A percentile compares a stretch with the other conserved stretches of the same genome.
phyloP scores from a whole-genome alignment of 2,113 vertebrate species.

The Rhea pennata region DNA sequence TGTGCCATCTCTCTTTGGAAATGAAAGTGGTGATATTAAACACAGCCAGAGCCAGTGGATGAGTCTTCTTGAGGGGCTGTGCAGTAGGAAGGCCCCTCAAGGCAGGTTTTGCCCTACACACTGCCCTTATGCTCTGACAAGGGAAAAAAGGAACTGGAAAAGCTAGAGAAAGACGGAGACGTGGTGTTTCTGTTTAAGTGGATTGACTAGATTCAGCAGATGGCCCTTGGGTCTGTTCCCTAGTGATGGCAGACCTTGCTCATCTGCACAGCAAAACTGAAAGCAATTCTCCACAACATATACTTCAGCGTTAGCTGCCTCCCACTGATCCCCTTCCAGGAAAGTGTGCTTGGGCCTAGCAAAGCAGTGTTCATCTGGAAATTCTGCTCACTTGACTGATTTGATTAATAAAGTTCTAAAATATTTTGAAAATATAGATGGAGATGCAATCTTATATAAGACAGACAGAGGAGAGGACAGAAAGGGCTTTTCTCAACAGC shows the following conservation, averaged over 20 bases:
- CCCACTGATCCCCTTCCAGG: background rate
- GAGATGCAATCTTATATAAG: background rate
- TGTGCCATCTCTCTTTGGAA: background rate
- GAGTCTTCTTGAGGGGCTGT: background rate
- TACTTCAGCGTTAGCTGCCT: background rate
- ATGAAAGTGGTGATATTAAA: background rate
- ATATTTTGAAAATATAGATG: background rate
- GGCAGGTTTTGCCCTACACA: background rate
- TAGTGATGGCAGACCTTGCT: background rate
- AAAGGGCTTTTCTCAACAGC: background rate
- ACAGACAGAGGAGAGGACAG: background rate
- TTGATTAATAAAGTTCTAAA: background rate
- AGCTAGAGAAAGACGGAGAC: background rate
- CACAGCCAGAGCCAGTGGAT: background rate
- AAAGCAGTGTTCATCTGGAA: background rate
- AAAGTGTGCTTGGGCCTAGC: background rate
- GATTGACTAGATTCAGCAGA: background rate
- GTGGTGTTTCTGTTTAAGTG: background rate
- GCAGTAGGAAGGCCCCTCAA: background rate
- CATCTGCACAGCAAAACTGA: background rate
- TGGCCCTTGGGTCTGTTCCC: background rate
- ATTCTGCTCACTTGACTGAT: background rate
- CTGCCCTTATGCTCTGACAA: background rate
- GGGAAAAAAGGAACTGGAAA: background rate
- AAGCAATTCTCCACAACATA: rapidly evolving